These are phyloP conservation scores for Burhinus oedicnemus DNA, from an alignment of 2,113 vertebrate species.

Conservation along the genomic window DNA sequence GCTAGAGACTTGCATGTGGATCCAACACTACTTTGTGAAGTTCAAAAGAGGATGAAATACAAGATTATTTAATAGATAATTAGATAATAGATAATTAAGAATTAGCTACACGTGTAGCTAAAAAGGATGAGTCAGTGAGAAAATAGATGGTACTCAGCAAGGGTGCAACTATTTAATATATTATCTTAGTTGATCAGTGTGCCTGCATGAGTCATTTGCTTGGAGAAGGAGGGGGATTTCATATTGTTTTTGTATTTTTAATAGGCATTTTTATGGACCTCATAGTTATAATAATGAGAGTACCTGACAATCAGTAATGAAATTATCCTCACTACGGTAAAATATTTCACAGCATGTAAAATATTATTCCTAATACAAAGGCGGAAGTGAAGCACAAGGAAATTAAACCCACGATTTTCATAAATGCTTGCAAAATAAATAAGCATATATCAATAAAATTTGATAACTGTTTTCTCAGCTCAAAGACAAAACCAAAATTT, in stretches of 20 bases:
- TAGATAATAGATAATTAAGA: conserved; percentile 62
- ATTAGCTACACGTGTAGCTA: conserved; percentile 26
- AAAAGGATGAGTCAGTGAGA: conserved; percentile 50
- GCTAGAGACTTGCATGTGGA: background rate
- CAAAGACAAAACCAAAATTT: background rate
- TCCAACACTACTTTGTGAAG: background rate
- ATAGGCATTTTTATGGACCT: conserved; percentile 54
- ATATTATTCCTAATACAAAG: conserved; percentile 32
- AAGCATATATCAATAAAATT: conserved; percentile 4
- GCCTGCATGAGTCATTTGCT: conserved; percentile 49
- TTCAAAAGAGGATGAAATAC: conserved; percentile 41
- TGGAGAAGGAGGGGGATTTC: conserved; percentile 27
- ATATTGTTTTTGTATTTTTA: conserved; percentile 57
- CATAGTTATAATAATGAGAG: conserved; percentile 53
- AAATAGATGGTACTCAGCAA: conserved; percentile 26
- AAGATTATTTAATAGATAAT: conserved; percentile 54
- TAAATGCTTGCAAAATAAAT: conserved; percentile 38
- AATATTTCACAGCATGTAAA: conserved; percentile 55
- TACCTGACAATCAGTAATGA: conserved; percentile 63
- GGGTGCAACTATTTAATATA: conserved; percentile 16
- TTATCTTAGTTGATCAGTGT: conserved; percentile 46
- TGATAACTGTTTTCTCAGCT: conserved; percentile 27
- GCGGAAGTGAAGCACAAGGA: conserved; percentile 16
- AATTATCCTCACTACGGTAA: conserved; percentile 60
- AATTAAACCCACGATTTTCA: conserved; percentile 23